These are phyloP conservation scores for Galendromus occidentalis DNA, from an alignment of 1,140 invertebrate genomes.

Conservation along the genomic window DNA sequence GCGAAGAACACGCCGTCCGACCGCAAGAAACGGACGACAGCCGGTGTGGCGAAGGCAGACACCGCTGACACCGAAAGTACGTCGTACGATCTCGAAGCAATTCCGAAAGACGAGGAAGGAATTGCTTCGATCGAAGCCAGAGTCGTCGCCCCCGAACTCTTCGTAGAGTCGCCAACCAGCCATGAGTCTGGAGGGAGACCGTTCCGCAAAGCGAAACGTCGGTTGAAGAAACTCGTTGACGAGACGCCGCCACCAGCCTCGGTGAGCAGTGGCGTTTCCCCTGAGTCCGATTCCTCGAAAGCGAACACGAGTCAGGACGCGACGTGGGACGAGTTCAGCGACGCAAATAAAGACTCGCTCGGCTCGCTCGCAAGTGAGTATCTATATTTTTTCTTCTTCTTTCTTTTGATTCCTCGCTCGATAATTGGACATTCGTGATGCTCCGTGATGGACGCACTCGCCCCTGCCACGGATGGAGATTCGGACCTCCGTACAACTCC, in stretches of 20 bases:
- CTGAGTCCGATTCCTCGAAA: not conserved
- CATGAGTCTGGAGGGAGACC: not conserved
- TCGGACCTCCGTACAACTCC: too few relatives aligned
- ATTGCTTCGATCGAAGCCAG: not conserved
- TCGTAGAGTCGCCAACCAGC: conserved; percentile 2
- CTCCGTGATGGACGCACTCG: too few relatives aligned
- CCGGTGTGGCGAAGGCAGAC: not conserved
- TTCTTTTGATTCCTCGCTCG: too few relatives aligned
- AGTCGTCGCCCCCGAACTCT: not conserved
- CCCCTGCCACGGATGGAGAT: too few relatives aligned
- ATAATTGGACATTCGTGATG: too few relatives aligned
- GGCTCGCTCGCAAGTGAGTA: not conserved
- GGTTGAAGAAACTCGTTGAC: not conserved
- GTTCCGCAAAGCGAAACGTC: not conserved
- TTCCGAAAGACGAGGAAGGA: not conserved
- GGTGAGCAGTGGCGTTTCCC: not conserved
- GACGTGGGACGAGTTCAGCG: conserved; percentile 1
- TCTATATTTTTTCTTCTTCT: too few relatives aligned
- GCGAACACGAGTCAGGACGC: conserved; percentile 7
- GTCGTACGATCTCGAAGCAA: not conserved
- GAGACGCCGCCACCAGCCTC: not conserved
- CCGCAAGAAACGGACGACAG: not conserved
- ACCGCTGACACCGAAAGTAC: not conserved
- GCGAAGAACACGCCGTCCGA: too few relatives aligned
- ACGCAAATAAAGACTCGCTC: not conserved